These are phyloP conservation scores for Pseudorasbora parva DNA, from an alignment of 2,113 vertebrate genomes.

Conservation along the genomic window DNA sequence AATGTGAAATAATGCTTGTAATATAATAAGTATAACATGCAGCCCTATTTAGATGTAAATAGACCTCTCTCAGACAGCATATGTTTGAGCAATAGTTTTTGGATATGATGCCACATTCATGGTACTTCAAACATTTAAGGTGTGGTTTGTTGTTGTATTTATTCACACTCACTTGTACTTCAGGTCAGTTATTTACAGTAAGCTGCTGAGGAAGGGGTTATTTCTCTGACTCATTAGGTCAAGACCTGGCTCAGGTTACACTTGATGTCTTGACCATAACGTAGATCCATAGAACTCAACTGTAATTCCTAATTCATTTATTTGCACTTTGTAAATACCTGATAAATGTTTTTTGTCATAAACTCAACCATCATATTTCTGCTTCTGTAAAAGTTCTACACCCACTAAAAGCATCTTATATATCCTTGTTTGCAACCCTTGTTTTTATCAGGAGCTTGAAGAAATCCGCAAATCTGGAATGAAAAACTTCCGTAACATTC, in stretches of 20 bases:
- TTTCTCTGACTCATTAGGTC: neutral
- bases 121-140: neutral
- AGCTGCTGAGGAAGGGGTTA: neutral
- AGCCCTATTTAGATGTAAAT: neutral
- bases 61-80: neutral
- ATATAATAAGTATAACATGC: no score
- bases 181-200: neutral
- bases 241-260: neutral
- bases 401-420: neutral
- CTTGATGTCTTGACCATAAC: neutral
- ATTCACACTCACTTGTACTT: neutral
- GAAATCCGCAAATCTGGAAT: constrained; percentile 98
- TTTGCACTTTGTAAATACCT: neutral
- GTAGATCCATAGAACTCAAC: neutral
- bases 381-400: neutral
- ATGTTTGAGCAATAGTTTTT: neutral
- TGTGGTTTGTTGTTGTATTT: constrained; percentile 5
- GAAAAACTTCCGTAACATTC: constrained; percentile 99
- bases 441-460: constrained; percentile 89
- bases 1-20: no score
- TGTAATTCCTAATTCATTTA: neutral
- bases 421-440: neutral
- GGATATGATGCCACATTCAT: neutral
- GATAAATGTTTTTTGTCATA: neutral
- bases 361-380: neutral